Evolutionary conservation across 2,888 invertebrate genomes (phyloP).

Genomic region (Orchesella flavescens): DNA sequence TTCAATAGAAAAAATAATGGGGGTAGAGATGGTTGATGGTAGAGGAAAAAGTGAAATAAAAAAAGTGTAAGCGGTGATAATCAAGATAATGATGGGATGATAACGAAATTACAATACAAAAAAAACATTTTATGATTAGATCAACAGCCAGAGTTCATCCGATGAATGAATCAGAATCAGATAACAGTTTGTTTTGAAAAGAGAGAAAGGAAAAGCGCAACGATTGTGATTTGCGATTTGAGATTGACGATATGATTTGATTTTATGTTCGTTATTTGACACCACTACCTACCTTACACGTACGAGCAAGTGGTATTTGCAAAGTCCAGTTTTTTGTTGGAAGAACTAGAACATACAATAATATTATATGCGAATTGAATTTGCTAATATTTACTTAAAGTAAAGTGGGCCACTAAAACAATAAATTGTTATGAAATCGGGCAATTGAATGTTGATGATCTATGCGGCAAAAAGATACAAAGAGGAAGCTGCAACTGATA

Average conservation of each 20-base stretch:
- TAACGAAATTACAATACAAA: background rate
- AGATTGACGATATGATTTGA: background rate
- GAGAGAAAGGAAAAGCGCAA: background rate
- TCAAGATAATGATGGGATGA: background rate
- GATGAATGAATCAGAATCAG: background rate
- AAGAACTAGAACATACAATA: too few species aligned
- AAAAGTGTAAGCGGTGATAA: constrained; percentile 12
- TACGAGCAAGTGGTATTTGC: background rate
- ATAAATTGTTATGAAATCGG: background rate
- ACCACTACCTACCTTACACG: too few species aligned
- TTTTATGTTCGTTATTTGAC: too few species aligned
- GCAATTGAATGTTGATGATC: background rate
- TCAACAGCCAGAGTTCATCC: background rate
- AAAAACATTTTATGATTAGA: constrained; percentile 2
- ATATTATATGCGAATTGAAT: too few species aligned
- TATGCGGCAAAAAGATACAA: background rate
- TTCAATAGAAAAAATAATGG: background rate
- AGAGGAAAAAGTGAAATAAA: constrained; percentile 29
- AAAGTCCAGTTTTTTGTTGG: background rate
- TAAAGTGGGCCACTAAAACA: background rate
- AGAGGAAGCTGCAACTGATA: background rate
- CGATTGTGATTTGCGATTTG: background rate
- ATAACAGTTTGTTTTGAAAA: constrained; percentile 1
- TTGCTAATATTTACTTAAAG: background rate
- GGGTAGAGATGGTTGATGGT: too few species aligned